Percentiles rank a stretch among this genome's conserved stretches.
Evolutionary conservation across 2,797 vertebrate species (phyloP).

Genomic region (Epinephelus awoara): DNA sequence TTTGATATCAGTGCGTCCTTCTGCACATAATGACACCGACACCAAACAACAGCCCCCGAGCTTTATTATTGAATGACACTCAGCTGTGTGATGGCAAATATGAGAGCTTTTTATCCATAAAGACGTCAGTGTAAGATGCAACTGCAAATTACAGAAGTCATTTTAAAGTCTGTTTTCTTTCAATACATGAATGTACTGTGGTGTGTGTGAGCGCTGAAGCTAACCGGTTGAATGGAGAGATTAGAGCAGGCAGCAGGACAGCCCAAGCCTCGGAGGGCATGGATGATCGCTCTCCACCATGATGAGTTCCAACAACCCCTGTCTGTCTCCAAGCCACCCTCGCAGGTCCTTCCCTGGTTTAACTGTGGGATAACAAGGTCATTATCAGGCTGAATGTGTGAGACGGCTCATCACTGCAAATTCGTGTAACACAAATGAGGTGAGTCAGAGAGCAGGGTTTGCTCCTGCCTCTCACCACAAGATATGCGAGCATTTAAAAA

Average conservation of each 20-base stretch:
- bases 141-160: not conserved
- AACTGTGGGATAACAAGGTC: slow-evolving; percentile 42
- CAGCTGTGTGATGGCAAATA: slow-evolving; percentile 11
- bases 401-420: slow-evolving; percentile 40
- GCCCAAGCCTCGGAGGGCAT: slow-evolving; percentile 19
- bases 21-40: slow-evolving; percentile 27
- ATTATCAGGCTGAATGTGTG: slow-evolving; percentile 49
- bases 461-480: not conserved
- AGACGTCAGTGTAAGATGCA: not conserved
- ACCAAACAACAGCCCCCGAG: slow-evolving; percentile 18
- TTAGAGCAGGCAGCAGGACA: slow-evolving; percentile 46
- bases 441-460: slow-evolving; percentile 24
- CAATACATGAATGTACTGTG: not conserved
- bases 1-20: slow-evolving; percentile 6
- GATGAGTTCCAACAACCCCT: slow-evolving; percentile 59
- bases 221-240: slow-evolving; percentile 24
- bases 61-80: slow-evolving; percentile 22
- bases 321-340: slow-evolving; percentile 59
- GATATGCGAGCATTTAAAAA: not conserved
- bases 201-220: not conserved
- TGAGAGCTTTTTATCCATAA: slow-evolving; percentile 27
- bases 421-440: slow-evolving; percentile 32
- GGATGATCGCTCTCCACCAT: slow-evolving; percentile 52
- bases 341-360: slow-evolving; percentile 41
- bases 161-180: slow-evolving; percentile 8